A percentile compares a stretch with the other conserved stretches of the same genome.
Conservation (phyloP, 2,888 invertebrate species). For the Amblyteles armatorius region DNA sequence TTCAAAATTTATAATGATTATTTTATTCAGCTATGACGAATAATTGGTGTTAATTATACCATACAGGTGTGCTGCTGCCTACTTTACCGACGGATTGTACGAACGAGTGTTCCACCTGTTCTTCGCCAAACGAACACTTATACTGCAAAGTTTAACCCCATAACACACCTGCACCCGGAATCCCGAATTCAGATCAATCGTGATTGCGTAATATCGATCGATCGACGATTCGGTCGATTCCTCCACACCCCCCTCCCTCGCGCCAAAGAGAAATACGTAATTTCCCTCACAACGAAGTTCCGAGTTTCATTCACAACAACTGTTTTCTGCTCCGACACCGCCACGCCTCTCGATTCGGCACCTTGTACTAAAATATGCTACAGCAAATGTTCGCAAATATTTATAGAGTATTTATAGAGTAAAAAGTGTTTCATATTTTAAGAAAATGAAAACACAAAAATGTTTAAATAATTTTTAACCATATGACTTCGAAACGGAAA, state of each 20-base stretch:
- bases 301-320: slow-evolving; percentile 15
- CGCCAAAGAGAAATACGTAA: background rate
- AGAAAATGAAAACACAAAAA: background rate
- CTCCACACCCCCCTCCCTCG: too few species aligned
- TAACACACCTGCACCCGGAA: too few species aligned
- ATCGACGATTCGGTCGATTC: too few species aligned
- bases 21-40: too few species aligned
- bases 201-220: background rate
- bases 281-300: background rate
- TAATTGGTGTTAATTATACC: too few species aligned
- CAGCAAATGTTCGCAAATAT: background rate
- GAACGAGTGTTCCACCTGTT: too few species aligned
- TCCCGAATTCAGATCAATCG: background rate
- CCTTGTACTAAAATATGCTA: slow-evolving; percentile 3
- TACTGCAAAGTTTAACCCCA: too few species aligned
- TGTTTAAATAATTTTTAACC: background rate
- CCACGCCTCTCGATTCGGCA: background rate
- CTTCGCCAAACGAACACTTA: too few species aligned
- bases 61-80: too few species aligned
- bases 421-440: background rate
- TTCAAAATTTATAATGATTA: too few species aligned
- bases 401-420: background rate
- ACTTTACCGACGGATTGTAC: too few species aligned
- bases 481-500: too few species aligned
- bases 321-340: background rate